These are phyloP conservation scores for Cheiracanthium punctorium DNA, from an alignment of 2,888 invertebrate genomes.

Conservation along the genomic window DNA sequence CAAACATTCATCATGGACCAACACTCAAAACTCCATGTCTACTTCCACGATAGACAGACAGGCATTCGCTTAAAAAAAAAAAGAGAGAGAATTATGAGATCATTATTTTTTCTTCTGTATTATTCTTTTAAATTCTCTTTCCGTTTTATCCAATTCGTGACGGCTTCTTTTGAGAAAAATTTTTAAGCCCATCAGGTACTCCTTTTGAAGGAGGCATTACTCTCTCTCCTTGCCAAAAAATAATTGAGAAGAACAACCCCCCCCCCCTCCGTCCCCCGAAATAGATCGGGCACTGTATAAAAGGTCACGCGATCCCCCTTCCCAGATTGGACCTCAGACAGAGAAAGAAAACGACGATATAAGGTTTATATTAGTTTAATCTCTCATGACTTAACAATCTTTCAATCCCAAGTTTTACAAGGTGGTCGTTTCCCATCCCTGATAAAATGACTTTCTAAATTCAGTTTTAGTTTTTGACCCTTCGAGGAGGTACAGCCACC, in stretches of 20 bases:
- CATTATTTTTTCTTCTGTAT: background rate
- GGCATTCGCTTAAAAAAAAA: background rate
- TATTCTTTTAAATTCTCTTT: background rate
- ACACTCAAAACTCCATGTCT: background rate
- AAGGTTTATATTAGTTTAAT: slow-evolving; percentile 6
- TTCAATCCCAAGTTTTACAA: background rate
- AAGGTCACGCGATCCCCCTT: background rate
- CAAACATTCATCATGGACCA: background rate
- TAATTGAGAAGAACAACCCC: background rate
- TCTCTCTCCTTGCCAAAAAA: background rate
- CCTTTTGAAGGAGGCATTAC: background rate
- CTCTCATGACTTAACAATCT: background rate
- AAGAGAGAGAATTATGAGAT: background rate
- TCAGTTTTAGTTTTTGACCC: slow-evolving; percentile 8
- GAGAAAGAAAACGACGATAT: too few species aligned
- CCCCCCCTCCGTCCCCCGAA: background rate
- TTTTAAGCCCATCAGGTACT: slow-evolving; percentile 4
- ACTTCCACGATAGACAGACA: background rate
- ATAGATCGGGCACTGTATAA: background rate
- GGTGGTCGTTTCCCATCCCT: slow-evolving; percentile 10
- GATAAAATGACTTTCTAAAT: slow-evolving; percentile 15
- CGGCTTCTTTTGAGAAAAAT: background rate
- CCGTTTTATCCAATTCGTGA: background rate
- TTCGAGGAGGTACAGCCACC: background rate
- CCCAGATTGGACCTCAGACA: background rate